phyloP scores from a whole-genome alignment of 2,113 vertebrate species.

The Platichthys flesus region DNA sequence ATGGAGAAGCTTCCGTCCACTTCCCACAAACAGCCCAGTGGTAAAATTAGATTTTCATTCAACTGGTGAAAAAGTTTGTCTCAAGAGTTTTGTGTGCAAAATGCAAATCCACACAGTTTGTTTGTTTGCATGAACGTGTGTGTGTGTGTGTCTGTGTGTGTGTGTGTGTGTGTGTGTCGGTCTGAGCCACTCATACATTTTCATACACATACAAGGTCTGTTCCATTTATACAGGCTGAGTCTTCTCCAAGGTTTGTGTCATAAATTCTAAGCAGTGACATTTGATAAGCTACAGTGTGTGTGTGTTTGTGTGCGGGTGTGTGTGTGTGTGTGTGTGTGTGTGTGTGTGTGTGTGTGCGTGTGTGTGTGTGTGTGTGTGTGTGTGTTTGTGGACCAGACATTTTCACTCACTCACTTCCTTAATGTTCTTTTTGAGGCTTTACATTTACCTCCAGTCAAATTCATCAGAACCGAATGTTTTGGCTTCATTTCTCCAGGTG shows the following conservation, averaged over 20 bases:
- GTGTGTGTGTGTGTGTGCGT: constrained; percentile 1
- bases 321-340: not conserved
- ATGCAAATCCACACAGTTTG: not conserved
- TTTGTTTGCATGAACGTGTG: constrained; percentile 2
- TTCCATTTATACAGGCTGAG: no score
- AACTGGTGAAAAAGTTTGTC: no score
- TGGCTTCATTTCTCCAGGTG: no score
- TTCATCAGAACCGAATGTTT: not conserved
- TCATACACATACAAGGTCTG: not conserved
- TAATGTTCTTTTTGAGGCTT: no score
- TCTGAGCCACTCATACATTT: constrained; percentile 27
- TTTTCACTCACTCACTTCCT: no score
- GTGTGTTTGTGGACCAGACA: not conserved
- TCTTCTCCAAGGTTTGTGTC: not conserved
- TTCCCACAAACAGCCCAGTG: no score
- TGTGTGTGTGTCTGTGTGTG: not conserved
- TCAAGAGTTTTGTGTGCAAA: no score
- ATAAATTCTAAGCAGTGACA: no score
- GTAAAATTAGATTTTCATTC: no score
- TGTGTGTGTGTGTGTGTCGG: not conserved
- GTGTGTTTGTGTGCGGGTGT: not conserved
- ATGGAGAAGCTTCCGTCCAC: no score
- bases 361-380: constrained; percentile 5
- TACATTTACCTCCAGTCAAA: not conserved
- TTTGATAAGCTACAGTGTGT: no score